Conservation (phyloP, 2,888 invertebrate genomes). For the Lithophane socia region DNA sequence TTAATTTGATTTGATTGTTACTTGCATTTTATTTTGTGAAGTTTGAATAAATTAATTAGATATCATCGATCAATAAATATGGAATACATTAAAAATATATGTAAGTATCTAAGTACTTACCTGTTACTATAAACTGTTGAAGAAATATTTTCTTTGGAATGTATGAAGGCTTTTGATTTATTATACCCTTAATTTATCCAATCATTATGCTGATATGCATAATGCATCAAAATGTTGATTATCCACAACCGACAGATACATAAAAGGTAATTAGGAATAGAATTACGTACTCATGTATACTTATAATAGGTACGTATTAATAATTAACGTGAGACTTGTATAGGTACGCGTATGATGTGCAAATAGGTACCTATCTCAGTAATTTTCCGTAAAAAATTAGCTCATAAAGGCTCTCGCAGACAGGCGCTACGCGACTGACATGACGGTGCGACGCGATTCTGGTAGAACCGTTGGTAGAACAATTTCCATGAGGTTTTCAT, state of each 20-base stretch:
- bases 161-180: slow-evolving; percentile 30
- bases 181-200: too few species aligned
- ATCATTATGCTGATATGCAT: slow-evolving; percentile 38
- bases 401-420: neutral
- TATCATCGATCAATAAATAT: neutral
- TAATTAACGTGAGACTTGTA: slow-evolving; percentile 27
- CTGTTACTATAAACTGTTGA: neutral
- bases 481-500: neutral
- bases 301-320: slow-evolving; percentile 1
- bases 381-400: slow-evolving; percentile 37
- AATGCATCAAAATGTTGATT: slow-evolving; percentile 42
- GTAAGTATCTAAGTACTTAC: too few species aligned
- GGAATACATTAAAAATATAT: too few species aligned
- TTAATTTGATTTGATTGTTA: slow-evolving; percentile 14
- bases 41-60: neutral
- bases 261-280: slow-evolving; percentile 33
- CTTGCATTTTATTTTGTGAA: slow-evolving; percentile 3
- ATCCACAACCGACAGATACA: slow-evolving; percentile 34
- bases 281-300: slow-evolving; percentile 26
- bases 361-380: slow-evolving; percentile 7
- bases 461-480: neutral
- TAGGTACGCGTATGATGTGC: slow-evolving; percentile 15
- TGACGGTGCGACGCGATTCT: neutral
- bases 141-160: slow-evolving; percentile 15
- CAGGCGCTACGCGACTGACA: too few species aligned